Evolutionary conservation across 2,888 invertebrate species (phyloP), one percentile per base, ranked within the genome.

Genomic region (Cantharis rufa): DNA sequence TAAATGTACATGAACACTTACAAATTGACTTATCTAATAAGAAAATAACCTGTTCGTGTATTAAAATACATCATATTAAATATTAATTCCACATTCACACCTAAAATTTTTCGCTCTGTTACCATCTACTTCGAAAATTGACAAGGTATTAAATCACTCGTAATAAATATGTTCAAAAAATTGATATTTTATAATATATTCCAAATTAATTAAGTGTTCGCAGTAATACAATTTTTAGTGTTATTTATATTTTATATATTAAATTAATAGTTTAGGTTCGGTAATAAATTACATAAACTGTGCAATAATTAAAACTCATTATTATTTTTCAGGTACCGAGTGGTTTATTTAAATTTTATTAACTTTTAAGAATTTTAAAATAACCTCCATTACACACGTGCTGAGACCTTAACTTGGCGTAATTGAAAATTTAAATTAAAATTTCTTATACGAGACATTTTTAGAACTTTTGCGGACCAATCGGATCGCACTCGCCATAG

Each of bases 1-100:
- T 77, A 74, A 77, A 77, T 77, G 77, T 70, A 77, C 74, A 77
- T 77, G 71, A 68, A 71, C 71, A 24, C 63, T 69, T 74, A 77
- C 70, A 77, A 77, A 77, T 77, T 77, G 74, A 77, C 71, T 74
- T 71, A 77, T 77, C 77, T 77, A 71, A 62, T 71, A 71, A 71
- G 70, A 74, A 69, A 70, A 32, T 62, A 70, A 74, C 74, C 74
- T 66, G 68, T 74, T 62, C 18, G 71, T 61, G 63, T 48, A 71
- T 75, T 62, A 62, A 21, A 69, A 75, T 71, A 66, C 70, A 63
- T 70, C 74, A 64, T 75, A 75, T 75, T 75, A 75, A 28, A 71
- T 75, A 74, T 75, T 75, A 71, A 71, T 75, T 75, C 71, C 63
- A 66, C 71, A 71, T 75, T 71, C 75, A 71, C 75, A 75, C 75